Evolutionary conservation across 2,113 vertebrate species (phyloP).

Genomic region (Galeopterus variegatus): DNA sequence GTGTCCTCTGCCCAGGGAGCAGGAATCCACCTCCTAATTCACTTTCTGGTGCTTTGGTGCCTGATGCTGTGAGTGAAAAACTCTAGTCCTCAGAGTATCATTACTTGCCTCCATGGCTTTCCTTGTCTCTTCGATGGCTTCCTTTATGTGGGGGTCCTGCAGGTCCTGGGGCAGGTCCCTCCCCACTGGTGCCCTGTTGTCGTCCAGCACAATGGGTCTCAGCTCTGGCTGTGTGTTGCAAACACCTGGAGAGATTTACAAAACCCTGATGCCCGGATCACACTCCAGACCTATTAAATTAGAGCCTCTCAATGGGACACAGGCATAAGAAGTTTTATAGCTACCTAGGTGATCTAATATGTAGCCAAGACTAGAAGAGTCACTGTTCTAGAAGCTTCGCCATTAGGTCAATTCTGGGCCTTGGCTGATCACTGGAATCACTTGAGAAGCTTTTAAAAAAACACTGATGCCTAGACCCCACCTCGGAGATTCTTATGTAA

Average conservation of each 20-base stretch:
- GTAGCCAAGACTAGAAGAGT: neutral
- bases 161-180: neutral
- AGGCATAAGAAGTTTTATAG: neutral
- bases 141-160: neutral
- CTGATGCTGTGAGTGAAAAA: neutral
- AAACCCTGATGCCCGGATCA: neutral
- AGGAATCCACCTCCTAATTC: neutral
- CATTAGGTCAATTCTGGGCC: neutral
- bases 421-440: neutral
- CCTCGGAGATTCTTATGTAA: neutral
- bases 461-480: rapidly evolving
- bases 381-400: neutral
- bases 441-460: neutral
- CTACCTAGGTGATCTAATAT: neutral
- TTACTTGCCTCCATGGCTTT: neutral
- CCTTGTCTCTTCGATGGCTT: neutral
- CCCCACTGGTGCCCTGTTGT: neutral
- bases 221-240: neutral
- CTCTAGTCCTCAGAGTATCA: neutral
- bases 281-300: neutral
- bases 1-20: too few species aligned
- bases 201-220: too few species aligned
- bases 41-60: neutral
- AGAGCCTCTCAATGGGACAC: neutral
- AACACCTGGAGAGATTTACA: neutral